Base-by-base conservation (phyloP, 2,113 vertebrate species). In the Stegastes partitus region DNA sequence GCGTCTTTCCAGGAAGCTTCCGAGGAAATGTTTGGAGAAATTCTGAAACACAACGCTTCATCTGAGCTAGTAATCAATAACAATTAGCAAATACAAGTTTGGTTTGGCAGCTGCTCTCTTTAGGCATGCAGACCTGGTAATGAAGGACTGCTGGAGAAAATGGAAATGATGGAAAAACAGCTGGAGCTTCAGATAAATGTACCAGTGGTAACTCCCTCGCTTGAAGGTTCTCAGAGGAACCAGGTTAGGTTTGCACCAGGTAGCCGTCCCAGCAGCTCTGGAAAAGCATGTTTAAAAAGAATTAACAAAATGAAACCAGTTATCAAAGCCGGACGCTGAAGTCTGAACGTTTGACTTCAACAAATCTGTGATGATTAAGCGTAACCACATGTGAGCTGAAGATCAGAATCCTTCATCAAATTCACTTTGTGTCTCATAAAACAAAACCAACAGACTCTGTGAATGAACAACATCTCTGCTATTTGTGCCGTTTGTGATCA, bases 61-160 rank as follows among this genome's bases (percentile, higher is more conserved):
- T 44, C 25, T 1, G 55, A 31, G 49, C n/a, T 59, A 69, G 8
- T 54, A 28, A 56, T 71, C 34, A 39, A 21, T 56, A 21, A 37
- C 49, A 39, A 50, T 79, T 65, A 51, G 19, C 76, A 50, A 51
- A 71, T 11, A 58, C 26, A 16, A n/a, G 28, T 57, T 53, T 64
- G 59, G 50, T 34, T 74, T 56, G 37, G 58, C 55, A 3, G 31
- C 9, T 0, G 11, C 59, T 14, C 25, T 18, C 70, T 55, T 55
- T 2, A 9, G 10, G 7, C 5, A 50, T 50, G 15, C 44, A 34
- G 7, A 34, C 31, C 8, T 34, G 31, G 31, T 34, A 34, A 34
- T 2, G 31, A 34, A 34, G 31, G 31, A 34, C 6, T 9, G 31
- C 10, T 9, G 31, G 8, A 54, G 65, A 34, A 68, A 68, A 18